Base-by-base conservation (phyloP, 2,888 invertebrate species). In the Zootermopsis nevadensis region DNA sequence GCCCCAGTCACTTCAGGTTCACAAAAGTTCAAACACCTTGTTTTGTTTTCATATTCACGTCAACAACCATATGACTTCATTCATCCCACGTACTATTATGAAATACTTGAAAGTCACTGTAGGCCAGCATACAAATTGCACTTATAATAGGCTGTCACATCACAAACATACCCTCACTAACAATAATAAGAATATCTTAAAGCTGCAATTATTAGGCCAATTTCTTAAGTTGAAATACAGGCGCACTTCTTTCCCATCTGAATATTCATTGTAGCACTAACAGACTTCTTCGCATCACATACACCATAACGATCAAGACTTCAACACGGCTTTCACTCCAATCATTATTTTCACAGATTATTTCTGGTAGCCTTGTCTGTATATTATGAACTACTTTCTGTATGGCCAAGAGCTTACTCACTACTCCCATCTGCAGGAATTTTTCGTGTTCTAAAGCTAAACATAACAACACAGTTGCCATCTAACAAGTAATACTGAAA, bases 311-410 rank as follows among this genome's bases (percentile, higher is more conserved):
- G 35, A 79, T 60, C 38, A 66, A 33, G 30, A 19, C 30, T 24
- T 77, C 27, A 19, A 10, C 38, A n/a, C 38, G n/a, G 27, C 55
- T 60, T 38, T 66, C 66, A 66, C 27, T 35, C 79, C 27, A 66
- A 79, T 79, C 79, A 79, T 79, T 79, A 79, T 66, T 66, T 79
- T 30, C 53, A 77, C 77, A 48, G 77, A 48, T 35, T 53, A 66
- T 33, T 60, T 30, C 76, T 42, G 3, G 42, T 42, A 42, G 38
- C n/a, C 8, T 27, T 0, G 27, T 60, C 27, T n/a, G 60, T 19
- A 27, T 27, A 4, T 8, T 12, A 1, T n/a, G 15, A 19, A 69
- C 33, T 33, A 33, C 19, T 33, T 38, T 30, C 33, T 22, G 1
- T 27, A 33, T 19, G 33, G 69, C 33, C 33, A 15, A 60, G 27